A percentile compares a stretch with the other conserved stretches of the same genome.
Conservation (phyloP, 2,888 invertebrate species). For the Pristionchus entomophagus region DNA sequence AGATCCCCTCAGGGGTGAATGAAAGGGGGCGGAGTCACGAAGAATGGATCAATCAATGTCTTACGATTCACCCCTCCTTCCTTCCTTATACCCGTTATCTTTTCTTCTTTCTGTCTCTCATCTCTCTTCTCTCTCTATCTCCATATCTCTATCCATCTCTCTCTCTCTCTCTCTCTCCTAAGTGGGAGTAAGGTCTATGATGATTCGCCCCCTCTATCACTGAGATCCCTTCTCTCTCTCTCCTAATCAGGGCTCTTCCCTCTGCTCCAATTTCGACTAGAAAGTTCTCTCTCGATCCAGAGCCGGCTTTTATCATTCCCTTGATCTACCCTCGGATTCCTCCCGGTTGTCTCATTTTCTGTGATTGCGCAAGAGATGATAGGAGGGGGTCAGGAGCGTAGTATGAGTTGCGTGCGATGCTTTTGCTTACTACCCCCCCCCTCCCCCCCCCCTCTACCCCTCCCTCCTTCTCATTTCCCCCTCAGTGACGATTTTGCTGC, state of each 20-base stretch:
- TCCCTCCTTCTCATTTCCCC: constrained; percentile 5
- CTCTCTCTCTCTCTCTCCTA: constrained; percentile 43
- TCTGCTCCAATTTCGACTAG: constrained; percentile 23
- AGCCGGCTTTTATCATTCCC: background rate
- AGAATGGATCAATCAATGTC: constrained; percentile 35
- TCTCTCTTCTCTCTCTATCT: constrained; percentile 41
- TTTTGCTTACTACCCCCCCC: background rate
- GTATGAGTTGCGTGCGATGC: background rate
- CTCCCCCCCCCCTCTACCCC: background rate
- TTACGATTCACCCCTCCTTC: constrained; percentile 40
- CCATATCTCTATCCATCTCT: constrained; percentile 47
- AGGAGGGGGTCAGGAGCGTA: constrained; percentile 1
- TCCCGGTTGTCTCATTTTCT: no score
- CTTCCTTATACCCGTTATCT: constrained; percentile 49
- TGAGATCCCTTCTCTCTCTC: background rate
- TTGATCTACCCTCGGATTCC: background rate
- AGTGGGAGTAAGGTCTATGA: constrained; percentile 1
- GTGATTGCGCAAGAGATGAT: constrained; percentile 13
- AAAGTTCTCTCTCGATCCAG: background rate
- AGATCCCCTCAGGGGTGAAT: background rate
- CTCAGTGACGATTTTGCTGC: background rate
- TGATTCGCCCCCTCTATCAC: background rate
- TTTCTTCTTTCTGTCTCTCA: no score
- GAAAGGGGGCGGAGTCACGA: constrained; percentile 15
- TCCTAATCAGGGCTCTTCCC: constrained; percentile 24